A percentile compares a stretch with the other conserved stretches of the same genome.
Conservation (phyloP, 2,797 vertebrate genomes). For the Kryptopterus vitreolus region DNA sequence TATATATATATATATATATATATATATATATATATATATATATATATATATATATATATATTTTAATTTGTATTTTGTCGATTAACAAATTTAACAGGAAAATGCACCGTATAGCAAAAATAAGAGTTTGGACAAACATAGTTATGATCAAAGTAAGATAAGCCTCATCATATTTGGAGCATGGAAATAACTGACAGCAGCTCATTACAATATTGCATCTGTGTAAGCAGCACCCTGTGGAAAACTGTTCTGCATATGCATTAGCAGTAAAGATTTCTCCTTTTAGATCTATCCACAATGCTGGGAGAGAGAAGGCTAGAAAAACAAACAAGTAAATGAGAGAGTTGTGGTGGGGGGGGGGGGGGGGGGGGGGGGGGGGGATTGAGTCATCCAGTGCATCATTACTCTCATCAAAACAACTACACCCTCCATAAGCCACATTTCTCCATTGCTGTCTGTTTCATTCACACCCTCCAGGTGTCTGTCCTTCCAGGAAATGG, state of each 20-base stretch:
- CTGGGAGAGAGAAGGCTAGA: slow-evolving; percentile 18
- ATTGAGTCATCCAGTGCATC: slow-evolving; percentile 59
- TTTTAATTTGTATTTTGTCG: too few species aligned
- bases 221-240: slow-evolving; percentile 19
- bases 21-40: too few species aligned
- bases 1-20: too few species aligned
- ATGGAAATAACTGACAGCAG: background rate
- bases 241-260: slow-evolving; percentile 27
- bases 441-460: slow-evolving; percentile 24
- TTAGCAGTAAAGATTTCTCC: background rate
- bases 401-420: slow-evolving; percentile 55
- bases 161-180: background rate
- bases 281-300: slow-evolving; percentile 21
- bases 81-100: background rate
- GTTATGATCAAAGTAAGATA: background rate
- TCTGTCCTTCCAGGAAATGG: slow-evolving; percentile 41
- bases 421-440: slow-evolving; percentile 47
- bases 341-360: slow-evolving; percentile 50
- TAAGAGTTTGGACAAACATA: background rate
- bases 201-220: slow-evolving; percentile 16
- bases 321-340: slow-evolving; percentile 40
- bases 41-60: too few species aligned
- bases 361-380: slow-evolving; percentile 54
- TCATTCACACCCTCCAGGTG: slow-evolving; percentile 8
- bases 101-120: background rate